These are phyloP conservation scores for Heliconius nattereri DNA, from an alignment of 1,140 invertebrate species.

Conservation along the genomic window DNA sequence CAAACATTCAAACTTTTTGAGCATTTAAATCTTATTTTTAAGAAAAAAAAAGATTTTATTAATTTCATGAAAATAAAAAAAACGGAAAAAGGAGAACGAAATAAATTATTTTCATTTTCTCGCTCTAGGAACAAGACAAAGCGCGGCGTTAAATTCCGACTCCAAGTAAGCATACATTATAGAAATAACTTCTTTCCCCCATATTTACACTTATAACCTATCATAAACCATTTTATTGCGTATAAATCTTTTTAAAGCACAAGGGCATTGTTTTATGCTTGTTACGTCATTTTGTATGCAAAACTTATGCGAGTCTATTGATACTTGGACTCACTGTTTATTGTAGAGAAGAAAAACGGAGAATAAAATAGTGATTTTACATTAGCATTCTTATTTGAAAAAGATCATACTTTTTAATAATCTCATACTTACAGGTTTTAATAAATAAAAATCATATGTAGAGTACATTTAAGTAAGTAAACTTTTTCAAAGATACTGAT, in stretches of 20 bases:
- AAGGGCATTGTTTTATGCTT: slow-evolving; percentile 5
- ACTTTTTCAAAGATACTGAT: no score
- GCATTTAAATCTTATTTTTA: no score
- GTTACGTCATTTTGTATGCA: slow-evolving; percentile 10
- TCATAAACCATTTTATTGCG: not conserved
- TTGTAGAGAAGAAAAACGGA: not conserved
- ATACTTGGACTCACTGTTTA: not conserved
- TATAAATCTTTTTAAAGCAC: slow-evolving; percentile 1
- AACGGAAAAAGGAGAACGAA: not conserved
- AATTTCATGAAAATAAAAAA: not conserved
- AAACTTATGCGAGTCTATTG: not conserved
- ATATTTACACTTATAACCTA: not conserved
- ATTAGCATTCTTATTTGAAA: not conserved
- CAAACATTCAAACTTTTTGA: no score
- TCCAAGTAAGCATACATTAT: not conserved
- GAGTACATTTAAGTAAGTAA: no score
- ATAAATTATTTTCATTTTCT: not conserved
- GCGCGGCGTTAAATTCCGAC: not conserved
- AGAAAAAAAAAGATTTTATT: no score
- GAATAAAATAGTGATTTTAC: not conserved
- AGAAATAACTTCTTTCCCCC: not conserved
- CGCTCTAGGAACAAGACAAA: not conserved
- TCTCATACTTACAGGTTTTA: no score
- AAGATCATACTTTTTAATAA: no score
- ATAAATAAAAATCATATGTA: no score